These are phyloP conservation scores for Erebia palarica DNA, from an alignment of 2,888 invertebrate genomes.

Conservation along the genomic window DNA sequence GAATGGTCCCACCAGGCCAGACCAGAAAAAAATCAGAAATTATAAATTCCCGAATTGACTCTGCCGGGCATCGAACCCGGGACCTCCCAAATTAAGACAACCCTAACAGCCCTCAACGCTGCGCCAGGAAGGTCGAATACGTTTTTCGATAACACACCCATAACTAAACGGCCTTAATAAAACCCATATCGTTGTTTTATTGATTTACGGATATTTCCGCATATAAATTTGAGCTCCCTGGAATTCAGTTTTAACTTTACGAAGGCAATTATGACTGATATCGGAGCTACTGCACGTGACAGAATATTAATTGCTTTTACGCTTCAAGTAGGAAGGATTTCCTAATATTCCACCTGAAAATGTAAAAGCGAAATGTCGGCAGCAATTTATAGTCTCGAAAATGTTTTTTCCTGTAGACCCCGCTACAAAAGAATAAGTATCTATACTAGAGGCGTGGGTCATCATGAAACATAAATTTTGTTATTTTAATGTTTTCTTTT, in stretches of 20 bases:
- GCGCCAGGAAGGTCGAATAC: no score
- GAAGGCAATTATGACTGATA: conserved; percentile 6
- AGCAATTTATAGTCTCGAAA: background rate
- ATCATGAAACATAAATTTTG: no score
- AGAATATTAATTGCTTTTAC: conserved; percentile 14
- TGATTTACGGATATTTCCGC: background rate
- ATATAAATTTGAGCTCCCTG: conserved; percentile 7
- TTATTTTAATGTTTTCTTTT: no score
- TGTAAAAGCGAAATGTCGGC: background rate
- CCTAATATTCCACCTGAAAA: background rate
- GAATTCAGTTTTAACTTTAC: conserved; percentile 1
- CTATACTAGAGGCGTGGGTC: no score
- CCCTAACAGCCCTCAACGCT: no score
- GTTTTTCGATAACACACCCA: background rate
- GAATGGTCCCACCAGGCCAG: no score
- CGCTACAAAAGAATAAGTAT: no score
- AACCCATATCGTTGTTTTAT: background rate
- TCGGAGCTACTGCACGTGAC: conserved; percentile 12
- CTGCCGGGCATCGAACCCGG: no score
- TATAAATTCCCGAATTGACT: no score
- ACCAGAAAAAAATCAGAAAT: no score
- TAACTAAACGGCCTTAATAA: background rate
- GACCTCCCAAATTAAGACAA: no score
- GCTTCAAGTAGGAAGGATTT: conserved; percentile 4
- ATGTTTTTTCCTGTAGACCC: background rate